A percentile compares a stretch with the other conserved stretches of the same genome.
These are phyloP conservation scores for Agrotis exclamationis DNA, from an alignment of 2,888 invertebrate genomes.

Conservation along the genomic window DNA sequence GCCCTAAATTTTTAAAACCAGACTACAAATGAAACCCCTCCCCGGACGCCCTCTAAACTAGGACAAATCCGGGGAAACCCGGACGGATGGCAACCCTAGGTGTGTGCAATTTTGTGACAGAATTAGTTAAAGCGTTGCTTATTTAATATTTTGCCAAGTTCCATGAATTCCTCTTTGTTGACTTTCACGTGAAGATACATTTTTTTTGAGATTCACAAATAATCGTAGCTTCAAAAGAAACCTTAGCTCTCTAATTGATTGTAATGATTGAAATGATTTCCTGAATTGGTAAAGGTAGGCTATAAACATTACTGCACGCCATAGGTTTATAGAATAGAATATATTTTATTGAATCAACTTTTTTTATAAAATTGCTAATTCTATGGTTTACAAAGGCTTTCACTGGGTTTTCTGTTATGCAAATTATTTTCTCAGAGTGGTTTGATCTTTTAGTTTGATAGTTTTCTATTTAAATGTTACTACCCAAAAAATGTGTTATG, in stretches of 20 bases:
- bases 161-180: constrained; percentile 10
- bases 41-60: too few species aligned
- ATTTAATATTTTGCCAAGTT: constrained; percentile 2
- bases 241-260: too few species aligned
- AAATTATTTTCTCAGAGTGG: neutral
- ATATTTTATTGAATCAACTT: too few species aligned
- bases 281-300: neutral
- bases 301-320: neutral
- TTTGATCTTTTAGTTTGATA: too few species aligned
- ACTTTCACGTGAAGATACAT: neutral
- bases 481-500: neutral
- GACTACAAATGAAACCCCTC: too few species aligned
- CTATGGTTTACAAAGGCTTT: too few species aligned
- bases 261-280: neutral
- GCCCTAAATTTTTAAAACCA: too few species aligned
- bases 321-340: neutral
- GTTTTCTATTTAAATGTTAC: constrained; percentile 23
- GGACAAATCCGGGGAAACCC: too few species aligned
- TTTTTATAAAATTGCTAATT: too few species aligned
- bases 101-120: constrained; percentile 18
- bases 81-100: neutral
- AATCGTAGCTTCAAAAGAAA: neutral
- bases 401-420: neutral
- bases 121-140: constrained; percentile 27
- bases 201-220: too few species aligned